Evolutionary conservation across 1,140 invertebrate genomes (phyloP).

Genomic region (Arctopsyche grandis): DNA sequence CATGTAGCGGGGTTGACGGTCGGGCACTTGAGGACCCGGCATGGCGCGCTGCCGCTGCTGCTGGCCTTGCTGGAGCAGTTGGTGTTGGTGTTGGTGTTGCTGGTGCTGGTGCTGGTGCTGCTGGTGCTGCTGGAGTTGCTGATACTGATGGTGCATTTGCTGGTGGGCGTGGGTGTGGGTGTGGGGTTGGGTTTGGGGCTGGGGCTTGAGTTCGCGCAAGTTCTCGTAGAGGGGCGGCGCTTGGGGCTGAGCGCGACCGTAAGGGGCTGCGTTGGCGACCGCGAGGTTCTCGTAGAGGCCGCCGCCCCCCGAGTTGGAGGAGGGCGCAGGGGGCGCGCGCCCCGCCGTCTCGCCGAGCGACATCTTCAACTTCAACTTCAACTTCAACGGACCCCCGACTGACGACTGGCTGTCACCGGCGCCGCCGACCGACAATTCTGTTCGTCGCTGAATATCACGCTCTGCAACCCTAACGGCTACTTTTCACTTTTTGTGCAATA

Average conservation of each 20-base stretch:
- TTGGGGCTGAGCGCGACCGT: constrained; percentile 56
- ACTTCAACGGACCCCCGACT: not conserved
- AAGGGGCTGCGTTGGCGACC: constrained; percentile 61
- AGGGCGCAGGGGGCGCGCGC: constrained; percentile 55
- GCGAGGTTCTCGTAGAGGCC: not conserved
- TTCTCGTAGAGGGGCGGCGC: constrained; percentile 76
- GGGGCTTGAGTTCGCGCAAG: constrained; percentile 62
- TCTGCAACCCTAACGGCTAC: not conserved
- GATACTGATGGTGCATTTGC: constrained; percentile 8
- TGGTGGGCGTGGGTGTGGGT: constrained; percentile 13
- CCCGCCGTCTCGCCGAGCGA: constrained; percentile 7
- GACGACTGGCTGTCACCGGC: not conserved
- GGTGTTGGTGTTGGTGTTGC: not conserved
- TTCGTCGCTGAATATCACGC: not conserved
- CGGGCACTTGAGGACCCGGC: constrained; percentile 63
- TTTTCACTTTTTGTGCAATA: no score
- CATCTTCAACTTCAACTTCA: not conserved
- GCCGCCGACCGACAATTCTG: not conserved
- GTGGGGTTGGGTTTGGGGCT: constrained; percentile 28
- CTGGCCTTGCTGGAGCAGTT: constrained; percentile 51
- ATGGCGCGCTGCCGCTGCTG: constrained; percentile 55
- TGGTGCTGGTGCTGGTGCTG: constrained; percentile 48
- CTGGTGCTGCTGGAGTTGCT: constrained; percentile 33
- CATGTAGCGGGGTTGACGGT: constrained; percentile 28
- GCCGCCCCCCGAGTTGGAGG: constrained; percentile 56